phyloP scores from a whole-genome alignment of 2,113 vertebrate species.

The Garra rufa region DNA sequence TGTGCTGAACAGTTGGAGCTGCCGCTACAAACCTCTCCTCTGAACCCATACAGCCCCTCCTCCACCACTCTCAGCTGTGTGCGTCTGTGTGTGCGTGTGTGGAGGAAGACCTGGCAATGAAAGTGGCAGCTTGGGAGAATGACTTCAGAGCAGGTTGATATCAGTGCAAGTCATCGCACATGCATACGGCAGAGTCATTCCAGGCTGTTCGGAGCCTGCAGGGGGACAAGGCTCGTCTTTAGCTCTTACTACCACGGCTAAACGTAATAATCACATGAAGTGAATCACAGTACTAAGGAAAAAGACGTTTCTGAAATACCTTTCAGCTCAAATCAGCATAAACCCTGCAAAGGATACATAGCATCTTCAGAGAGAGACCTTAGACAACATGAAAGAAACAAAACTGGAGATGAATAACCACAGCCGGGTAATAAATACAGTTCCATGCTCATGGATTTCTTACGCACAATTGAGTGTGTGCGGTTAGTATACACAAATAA shows the following conservation, averaged over 20 bases:
- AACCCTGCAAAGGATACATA: conserved; percentile 52
- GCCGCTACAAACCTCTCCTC: conserved; percentile 43
- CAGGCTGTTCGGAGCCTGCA: conserved; percentile 53
- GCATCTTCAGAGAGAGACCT: conserved; percentile 56
- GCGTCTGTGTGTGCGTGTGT: neutral
- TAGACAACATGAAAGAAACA: conserved; percentile 57
- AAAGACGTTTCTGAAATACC: conserved; percentile 47
- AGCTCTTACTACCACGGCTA: conserved; percentile 55
- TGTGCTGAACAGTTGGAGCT: conserved; percentile 51
- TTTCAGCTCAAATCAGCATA: conserved; percentile 54
- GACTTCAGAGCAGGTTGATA: conserved; percentile 70
- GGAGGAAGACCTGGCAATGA: conserved; percentile 62
- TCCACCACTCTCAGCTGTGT: conserved; percentile 46
- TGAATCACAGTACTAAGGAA: conserved; percentile 56
- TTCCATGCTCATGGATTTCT: conserved; percentile 34
- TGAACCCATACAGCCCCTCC: conserved; percentile 56
- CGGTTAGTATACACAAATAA: conserved; percentile 6
- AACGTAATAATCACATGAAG: conserved; percentile 57
- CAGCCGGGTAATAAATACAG: conserved; percentile 55
- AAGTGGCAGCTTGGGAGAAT: conserved; percentile 61
- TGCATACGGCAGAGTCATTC: conserved; percentile 13
- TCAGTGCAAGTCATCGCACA: conserved; percentile 65
- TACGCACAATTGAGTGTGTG: neutral
- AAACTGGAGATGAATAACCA: conserved; percentile 73
- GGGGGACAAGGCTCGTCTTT: conserved; percentile 52